phyloP scores from a whole-genome alignment of 2,888 invertebrate species.

The Trachelus stipa region DNA sequence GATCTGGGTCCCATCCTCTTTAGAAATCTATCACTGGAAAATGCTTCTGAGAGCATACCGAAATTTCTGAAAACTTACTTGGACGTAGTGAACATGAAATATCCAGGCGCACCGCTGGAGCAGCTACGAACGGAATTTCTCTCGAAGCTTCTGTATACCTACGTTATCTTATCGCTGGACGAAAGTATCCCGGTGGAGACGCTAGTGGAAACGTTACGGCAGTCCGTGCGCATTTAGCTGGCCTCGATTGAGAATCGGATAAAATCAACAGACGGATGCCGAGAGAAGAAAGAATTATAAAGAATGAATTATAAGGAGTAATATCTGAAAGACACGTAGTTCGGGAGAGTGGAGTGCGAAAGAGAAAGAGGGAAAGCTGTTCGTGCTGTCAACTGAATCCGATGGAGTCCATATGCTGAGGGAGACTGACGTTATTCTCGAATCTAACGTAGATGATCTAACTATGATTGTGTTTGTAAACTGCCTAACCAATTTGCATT shows the following conservation, averaged over 20 bases:
- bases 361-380: neutral
- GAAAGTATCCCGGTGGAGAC: slow-evolving; percentile 25
- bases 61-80: slow-evolving; percentile 32
- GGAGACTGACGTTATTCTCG: too few relatives aligned
- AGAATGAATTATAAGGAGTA: neutral
- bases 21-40: slow-evolving; percentile 6
- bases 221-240: neutral
- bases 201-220: slow-evolving; percentile 6
- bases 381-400: neutral
- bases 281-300: neutral
- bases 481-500: too few relatives aligned
- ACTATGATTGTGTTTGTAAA: too few relatives aligned
- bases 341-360: neutral
- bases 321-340: neutral
- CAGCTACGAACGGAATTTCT: slow-evolving; percentile 30
- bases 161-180: slow-evolving; percentile 27
- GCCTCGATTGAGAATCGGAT: neutral
- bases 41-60: neutral
- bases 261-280: neutral
- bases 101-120: slow-evolving; percentile 18
- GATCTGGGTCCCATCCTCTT: slow-evolving; percentile 40
- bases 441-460: too few relatives aligned
- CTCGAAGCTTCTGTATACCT: slow-evolving; percentile 19
- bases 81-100: slow-evolving; percentile 27
- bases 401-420: too few relatives aligned